Evolutionary conservation across 2,113 vertebrate genomes (phyloP).

Genomic region (Corythaixoides concolor): DNA sequence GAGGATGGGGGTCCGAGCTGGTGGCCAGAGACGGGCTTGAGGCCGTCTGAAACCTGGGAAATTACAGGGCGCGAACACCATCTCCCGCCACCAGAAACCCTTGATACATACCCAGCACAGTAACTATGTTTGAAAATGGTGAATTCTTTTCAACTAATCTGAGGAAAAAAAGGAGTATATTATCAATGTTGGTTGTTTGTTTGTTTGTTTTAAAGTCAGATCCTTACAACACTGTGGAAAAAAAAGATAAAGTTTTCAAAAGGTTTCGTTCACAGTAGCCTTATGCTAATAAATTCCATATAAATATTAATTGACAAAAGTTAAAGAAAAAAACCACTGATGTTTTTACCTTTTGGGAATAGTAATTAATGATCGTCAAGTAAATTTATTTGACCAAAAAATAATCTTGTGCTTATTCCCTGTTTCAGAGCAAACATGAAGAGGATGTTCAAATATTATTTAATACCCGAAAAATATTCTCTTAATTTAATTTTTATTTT

Average conservation of each 20-base stretch:
- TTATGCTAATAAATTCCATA: not conserved
- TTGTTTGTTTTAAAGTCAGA: not conserved
- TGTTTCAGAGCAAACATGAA: slow-evolving; percentile 35
- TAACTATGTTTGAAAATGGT: fast-evolving
- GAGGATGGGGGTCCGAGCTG: too few relatives aligned
- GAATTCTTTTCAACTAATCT: not conserved
- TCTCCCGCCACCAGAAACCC: too few relatives aligned
- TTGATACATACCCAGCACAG: too few relatives aligned
- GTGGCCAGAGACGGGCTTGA: too few relatives aligned
- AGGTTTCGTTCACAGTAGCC: not conserved
- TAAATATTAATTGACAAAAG: slow-evolving; percentile 12
- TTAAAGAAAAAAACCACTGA: not conserved
- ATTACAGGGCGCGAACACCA: too few relatives aligned
- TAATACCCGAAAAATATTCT: slow-evolving; percentile 18
- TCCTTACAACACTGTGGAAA: not conserved
- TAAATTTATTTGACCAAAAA: slow-evolving; percentile 47
- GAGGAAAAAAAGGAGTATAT: fast-evolving
- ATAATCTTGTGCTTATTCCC: slow-evolving; percentile 10
- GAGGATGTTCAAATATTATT: slow-evolving; percentile 35
- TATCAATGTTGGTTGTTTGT: not conserved
- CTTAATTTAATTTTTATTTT: slow-evolving; percentile 46
- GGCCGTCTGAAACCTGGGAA: too few relatives aligned
- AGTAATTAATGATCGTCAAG: not conserved
- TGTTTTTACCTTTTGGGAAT: not conserved
- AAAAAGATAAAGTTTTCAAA: not conserved